Conservation (phyloP, 2,113 vertebrate species). For the Junco hyemalis region DNA sequence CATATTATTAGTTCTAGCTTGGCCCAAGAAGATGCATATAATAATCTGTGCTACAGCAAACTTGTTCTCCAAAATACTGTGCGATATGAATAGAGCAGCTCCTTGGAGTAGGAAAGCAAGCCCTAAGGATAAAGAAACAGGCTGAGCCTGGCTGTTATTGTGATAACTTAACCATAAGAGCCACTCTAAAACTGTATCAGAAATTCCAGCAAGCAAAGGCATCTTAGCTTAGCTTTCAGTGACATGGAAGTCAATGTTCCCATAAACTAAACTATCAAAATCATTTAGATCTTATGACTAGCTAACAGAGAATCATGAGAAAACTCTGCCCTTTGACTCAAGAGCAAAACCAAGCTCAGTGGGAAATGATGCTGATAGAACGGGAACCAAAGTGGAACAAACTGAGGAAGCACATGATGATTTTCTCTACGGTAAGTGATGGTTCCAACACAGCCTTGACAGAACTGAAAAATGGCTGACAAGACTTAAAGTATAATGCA, state of each 20-base stretch:
- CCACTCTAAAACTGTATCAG: neutral
- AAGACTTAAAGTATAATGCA: neutral
- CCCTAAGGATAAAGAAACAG: neutral
- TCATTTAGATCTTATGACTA: neutral
- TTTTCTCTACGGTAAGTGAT: neutral
- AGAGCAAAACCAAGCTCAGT: neutral
- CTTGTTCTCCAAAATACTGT: neutral
- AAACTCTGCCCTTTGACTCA: slow-evolving; percentile 1
- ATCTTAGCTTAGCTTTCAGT: neutral
- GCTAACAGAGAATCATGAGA: neutral
- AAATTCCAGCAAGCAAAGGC: neutral
- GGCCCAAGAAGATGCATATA: neutral
- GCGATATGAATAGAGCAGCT: neutral
- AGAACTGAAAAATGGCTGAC: neutral
- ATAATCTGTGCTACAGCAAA: neutral
- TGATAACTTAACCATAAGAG: neutral
- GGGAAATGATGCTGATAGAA: neutral
- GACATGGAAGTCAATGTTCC: neutral
- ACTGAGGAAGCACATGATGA: neutral
- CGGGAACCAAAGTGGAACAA: neutral
- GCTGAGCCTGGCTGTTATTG: neutral
- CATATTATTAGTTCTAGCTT: neutral
- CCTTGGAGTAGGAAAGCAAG: neutral
- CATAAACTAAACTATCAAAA: neutral
- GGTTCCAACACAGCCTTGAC: neutral